Conservation (phyloP, 1,140 invertebrate genomes). For the Bombus impatiens region DNA sequence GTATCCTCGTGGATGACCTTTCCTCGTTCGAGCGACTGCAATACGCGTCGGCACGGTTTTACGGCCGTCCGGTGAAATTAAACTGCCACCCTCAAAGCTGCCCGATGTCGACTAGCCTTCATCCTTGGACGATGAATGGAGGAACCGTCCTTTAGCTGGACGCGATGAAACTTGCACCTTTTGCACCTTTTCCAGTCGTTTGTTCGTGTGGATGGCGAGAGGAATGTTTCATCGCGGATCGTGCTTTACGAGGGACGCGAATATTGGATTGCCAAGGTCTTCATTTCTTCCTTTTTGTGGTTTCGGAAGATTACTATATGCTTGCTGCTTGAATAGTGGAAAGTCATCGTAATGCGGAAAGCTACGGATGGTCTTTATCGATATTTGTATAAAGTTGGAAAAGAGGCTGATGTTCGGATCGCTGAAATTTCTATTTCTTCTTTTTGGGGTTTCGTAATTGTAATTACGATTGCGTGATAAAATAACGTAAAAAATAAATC, state of each 20-base stretch:
- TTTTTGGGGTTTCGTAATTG: too few relatives aligned
- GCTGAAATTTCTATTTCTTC: too few relatives aligned
- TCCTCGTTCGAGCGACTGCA: not conserved
- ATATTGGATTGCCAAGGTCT: not conserved
- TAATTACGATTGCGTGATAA: too few relatives aligned
- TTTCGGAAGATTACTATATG: too few relatives aligned
- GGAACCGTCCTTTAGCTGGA: not conserved
- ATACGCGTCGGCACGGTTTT: slow-evolving; percentile 38
- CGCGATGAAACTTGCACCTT: slow-evolving; percentile 21
- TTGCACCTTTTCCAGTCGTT: not conserved
- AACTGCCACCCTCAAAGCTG: slow-evolving; percentile 61
- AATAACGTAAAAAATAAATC: too few relatives aligned
- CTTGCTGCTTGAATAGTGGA: too few relatives aligned
- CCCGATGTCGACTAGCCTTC: slow-evolving; percentile 4
- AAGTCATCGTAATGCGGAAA: too few relatives aligned
- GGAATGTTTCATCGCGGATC: not conserved
- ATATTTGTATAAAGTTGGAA: too few relatives aligned
- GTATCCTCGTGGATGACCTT: slow-evolving; percentile 21
- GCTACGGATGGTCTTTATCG: too few relatives aligned
- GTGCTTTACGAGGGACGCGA: not conserved
- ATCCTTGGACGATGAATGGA: not conserved
- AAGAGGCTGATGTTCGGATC: too few relatives aligned
- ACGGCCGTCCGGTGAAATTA: slow-evolving; percentile 56
- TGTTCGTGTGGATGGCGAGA: not conserved
- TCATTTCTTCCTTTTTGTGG: not conserved